Base-by-base conservation (phyloP, 2,797 vertebrate genomes). In the Cossypha niveicapilla region DNA sequence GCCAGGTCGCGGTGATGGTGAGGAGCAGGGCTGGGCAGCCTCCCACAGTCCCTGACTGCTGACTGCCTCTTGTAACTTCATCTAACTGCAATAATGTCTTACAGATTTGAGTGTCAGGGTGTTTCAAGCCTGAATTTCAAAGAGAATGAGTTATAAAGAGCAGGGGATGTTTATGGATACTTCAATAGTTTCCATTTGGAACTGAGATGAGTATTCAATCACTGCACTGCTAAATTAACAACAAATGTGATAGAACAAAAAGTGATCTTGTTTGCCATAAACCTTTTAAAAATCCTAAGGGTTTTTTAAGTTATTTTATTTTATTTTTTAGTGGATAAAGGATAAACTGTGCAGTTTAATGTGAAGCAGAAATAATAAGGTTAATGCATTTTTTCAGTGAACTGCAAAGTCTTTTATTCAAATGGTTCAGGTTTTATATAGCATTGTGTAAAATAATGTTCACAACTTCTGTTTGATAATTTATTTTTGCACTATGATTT, bases 401-500 rank as follows among this genome's bases (percentile, higher is more conserved):
- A 95, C 96, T 96, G 96, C 94, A 75, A 83, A 86, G 84, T 94
- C 92, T 96, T 94, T 95, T 95, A 96, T 97, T 97, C 95, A 97
- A 96, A 93, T 96, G 96, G 96, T 97, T 98, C 94, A 94, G 94
- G 96, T 96, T 98, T 97, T 97, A 95, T 97, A 97, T 84, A 96
- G 91, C 91, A 85, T 94, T 97, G 89, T 97, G 92, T 97, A 97
- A 96, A 96, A 97, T 96, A 96, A 93, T 94, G 93, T 94, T 97
- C 95, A 96, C 80, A 77, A 97, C 85, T 97, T 96, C 88, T 75
- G 86, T 97, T 97, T 96, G 92, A 97, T 97, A 97, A 97, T 97
- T 98, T 98, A 98, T 97, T 98, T 98, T 98, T 97, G 97, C 97
- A 97, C 96, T 96, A 96, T 91, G 76, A 91, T 97, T 93, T 92